A percentile compares a stretch with the other conserved stretches of the same genome.
These are phyloP conservation scores for Paramormyrops kingsleyae DNA, from an alignment of 2,113 vertebrate species.

Conservation along the genomic window DNA sequence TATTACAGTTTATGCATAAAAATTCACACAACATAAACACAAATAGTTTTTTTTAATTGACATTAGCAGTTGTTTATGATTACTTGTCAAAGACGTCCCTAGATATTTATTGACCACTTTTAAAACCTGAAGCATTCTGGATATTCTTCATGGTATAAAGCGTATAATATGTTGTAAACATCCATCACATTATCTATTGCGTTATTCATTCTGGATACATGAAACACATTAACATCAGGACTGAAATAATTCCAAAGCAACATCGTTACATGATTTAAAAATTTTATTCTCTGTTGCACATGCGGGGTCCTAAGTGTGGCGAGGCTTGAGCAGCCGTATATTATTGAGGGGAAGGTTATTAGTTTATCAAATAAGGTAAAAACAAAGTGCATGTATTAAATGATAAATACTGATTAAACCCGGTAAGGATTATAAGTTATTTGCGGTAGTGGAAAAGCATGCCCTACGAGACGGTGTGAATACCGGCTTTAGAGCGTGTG, in stretches of 20 bases:
- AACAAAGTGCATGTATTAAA: background rate
- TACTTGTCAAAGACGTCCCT: background rate
- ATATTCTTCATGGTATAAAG: background rate
- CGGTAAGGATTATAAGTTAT: background rate
- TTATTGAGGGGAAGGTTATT: background rate
- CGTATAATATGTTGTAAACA: background rate
- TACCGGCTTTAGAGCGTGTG: conserved; percentile 41
- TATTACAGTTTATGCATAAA: background rate
- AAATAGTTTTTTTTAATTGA: background rate
- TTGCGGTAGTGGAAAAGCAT: background rate
- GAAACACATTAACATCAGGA: background rate
- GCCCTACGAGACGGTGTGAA: background rate
- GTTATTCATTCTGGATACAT: background rate
- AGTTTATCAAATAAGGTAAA: background rate
- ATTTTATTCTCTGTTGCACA: too few species aligned
- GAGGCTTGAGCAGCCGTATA: too few species aligned
- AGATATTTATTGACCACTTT: background rate
- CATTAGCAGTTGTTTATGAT: background rate
- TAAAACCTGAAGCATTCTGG: background rate
- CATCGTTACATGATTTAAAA: too few species aligned
- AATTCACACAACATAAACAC: background rate
- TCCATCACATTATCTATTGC: background rate
- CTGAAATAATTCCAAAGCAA: background rate
- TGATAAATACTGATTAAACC: background rate
- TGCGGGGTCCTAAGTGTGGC: too few species aligned